Evolutionary conservation across 2,113 vertebrate genomes (phyloP).

Genomic region (Desmodus rotundus): DNA sequence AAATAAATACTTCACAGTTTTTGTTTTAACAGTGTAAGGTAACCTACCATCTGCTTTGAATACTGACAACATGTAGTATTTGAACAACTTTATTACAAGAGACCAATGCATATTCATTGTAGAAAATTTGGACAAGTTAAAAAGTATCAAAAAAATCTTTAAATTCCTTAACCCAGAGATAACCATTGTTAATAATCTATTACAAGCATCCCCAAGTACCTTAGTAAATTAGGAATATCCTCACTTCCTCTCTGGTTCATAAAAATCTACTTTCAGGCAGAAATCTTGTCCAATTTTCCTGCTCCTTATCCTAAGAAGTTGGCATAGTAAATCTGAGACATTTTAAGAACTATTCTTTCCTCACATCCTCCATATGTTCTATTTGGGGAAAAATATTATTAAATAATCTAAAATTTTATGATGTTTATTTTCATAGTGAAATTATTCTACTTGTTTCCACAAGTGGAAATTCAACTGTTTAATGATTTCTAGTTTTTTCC

Average conservation of each 20-base stretch:
- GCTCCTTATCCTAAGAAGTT: not conserved
- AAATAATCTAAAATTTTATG: slow-evolving; percentile 10
- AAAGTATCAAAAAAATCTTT: not conserved
- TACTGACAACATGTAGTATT: not conserved
- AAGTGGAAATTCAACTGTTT: slow-evolving; percentile 37
- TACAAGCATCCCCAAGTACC: not conserved
- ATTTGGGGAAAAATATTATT: not conserved
- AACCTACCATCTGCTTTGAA: not conserved
- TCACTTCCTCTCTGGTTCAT: not conserved
- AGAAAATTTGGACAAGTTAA: not conserved
- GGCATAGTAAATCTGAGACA: not conserved
- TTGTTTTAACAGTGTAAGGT: not conserved
- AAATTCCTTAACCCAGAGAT: not conserved
- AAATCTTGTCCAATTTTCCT: not conserved
- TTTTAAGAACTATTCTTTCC: not conserved
- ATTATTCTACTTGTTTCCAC: not conserved
- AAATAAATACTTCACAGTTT: not conserved
- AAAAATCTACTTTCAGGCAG: not conserved
- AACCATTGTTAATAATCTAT: not conserved
- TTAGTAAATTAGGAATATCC: not conserved
- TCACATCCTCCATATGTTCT: not conserved
- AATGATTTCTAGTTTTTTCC: not conserved
- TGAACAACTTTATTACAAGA: not conserved
- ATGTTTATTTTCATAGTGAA: slow-evolving; percentile 31
- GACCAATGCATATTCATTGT: not conserved